Conservation (phyloP, 92 coral and sea anemone species). For the Virgularia gustaviana region DNA sequence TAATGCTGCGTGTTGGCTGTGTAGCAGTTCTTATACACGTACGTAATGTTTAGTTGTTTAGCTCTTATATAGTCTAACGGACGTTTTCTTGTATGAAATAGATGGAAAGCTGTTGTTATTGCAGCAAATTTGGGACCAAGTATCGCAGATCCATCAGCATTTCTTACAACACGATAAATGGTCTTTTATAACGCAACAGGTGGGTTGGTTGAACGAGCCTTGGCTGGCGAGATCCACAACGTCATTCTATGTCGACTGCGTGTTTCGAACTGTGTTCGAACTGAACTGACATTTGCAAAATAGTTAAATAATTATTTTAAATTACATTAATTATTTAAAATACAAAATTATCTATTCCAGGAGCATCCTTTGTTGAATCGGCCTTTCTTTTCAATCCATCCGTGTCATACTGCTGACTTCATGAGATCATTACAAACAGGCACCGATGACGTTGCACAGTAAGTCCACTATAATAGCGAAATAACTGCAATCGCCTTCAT, state of each 20-base stretch:
- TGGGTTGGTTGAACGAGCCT: too few relatives aligned
- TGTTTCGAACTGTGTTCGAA: too few relatives aligned
- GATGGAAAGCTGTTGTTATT: slow-evolving; percentile 76
- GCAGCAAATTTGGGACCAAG: slow-evolving; percentile 72
- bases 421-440: slow-evolving; percentile 53
- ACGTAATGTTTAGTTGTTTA: neutral
- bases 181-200: slow-evolving; percentile 99
- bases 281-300: too few relatives aligned
- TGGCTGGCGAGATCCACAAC: too few relatives aligned
- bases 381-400: slow-evolving; percentile 89
- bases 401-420: slow-evolving; percentile 91
- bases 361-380: slow-evolving; percentile 84
- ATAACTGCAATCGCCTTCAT: too few relatives aligned
- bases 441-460: neutral
- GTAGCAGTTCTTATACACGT: too few relatives aligned
- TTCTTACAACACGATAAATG: slow-evolving; percentile 71
- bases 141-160: slow-evolving; percentile 62
- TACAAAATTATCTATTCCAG: slow-evolving; percentile 27
- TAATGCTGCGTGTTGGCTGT: too few relatives aligned
- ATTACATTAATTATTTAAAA: too few relatives aligned
- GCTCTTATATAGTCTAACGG: neutral
- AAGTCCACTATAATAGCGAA: too few relatives aligned
- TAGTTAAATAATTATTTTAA: too few relatives aligned
- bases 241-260: too few relatives aligned
- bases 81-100: slow-evolving; percentile 7